Evolutionary conservation across 2,797 vertebrate species (phyloP).

Genomic region (Austrolebias charrua): DNA sequence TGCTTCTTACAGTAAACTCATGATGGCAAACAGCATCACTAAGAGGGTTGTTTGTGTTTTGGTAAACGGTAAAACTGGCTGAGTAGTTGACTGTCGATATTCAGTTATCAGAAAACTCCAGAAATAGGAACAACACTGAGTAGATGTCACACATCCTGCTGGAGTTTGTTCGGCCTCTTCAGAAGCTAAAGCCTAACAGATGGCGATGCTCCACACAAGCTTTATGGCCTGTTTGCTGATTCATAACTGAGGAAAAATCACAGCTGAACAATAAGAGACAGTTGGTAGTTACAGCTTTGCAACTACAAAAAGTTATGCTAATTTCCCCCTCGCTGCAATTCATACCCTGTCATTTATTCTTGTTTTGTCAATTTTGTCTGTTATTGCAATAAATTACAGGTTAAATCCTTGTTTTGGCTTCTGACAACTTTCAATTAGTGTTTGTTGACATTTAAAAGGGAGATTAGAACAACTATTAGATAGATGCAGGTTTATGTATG

Average conservation of each 20-base stretch:
- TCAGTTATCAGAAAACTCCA: slow-evolving; percentile 37
- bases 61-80: slow-evolving; percentile 17
- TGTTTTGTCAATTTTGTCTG: neutral
- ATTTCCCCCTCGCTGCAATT: neutral
- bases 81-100: slow-evolving; percentile 22
- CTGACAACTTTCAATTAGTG: neutral
- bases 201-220: slow-evolving; percentile 49
- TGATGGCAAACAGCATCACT: slow-evolving; percentile 10
- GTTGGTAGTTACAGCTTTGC: slow-evolving; percentile 45
- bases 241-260: slow-evolving; percentile 44
- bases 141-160: slow-evolving; percentile 42
- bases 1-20: slow-evolving; percentile 2
- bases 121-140: slow-evolving; percentile 51
- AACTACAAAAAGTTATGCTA: slow-evolving; percentile 23
- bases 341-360: neutral
- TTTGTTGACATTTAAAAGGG: neutral
- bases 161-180: slow-evolving; percentile 44
- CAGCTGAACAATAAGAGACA: slow-evolving; percentile 49
- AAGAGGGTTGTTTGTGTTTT: slow-evolving; percentile 11
- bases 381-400: neutral
- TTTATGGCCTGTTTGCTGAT: slow-evolving; percentile 56
- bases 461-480: neutral
- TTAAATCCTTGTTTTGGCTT: neutral
- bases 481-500: neutral
- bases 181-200: slow-evolving; percentile 57